Conservation (phyloP, 1,140 invertebrate genomes). For the Ceratitis capitata region DNA sequence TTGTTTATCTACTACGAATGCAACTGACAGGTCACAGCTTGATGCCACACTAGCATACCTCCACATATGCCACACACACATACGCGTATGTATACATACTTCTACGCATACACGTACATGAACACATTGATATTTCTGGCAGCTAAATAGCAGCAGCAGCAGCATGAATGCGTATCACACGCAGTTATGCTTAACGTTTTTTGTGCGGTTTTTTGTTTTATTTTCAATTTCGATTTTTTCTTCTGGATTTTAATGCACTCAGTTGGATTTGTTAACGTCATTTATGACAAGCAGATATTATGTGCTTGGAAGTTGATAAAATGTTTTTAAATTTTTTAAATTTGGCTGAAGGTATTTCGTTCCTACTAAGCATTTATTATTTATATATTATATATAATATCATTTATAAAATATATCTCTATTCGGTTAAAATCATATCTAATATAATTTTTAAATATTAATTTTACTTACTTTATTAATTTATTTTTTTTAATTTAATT, state of each 20-base stretch:
- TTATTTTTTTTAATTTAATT: no score
- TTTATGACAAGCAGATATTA: neutral
- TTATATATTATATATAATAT: no score
- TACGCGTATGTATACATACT: neutral
- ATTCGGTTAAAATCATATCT: no score
- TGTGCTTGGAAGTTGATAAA: neutral
- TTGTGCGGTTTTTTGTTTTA: neutral
- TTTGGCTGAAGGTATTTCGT: no score
- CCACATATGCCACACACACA: neutral
- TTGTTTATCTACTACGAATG: neutral
- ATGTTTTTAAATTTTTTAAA: no score
- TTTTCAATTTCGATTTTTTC: neutral
- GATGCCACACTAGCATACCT: neutral
- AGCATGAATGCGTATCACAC: neutral
- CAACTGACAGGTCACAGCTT: constrained; percentile 4
- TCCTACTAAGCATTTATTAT: no score
- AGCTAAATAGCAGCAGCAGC: neutral
- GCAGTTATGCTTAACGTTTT: neutral
- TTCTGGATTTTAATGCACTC: no score
- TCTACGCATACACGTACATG: no score
- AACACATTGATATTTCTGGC: no score
- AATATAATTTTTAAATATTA: no score
- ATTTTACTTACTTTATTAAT: no score
- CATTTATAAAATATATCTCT: no score
- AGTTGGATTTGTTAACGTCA: neutral